These are phyloP conservation scores for Spongilla lacustris DNA, from an alignment of 37 sponge, comb jelly and placozoan genomes.

Conservation along the genomic window DNA sequence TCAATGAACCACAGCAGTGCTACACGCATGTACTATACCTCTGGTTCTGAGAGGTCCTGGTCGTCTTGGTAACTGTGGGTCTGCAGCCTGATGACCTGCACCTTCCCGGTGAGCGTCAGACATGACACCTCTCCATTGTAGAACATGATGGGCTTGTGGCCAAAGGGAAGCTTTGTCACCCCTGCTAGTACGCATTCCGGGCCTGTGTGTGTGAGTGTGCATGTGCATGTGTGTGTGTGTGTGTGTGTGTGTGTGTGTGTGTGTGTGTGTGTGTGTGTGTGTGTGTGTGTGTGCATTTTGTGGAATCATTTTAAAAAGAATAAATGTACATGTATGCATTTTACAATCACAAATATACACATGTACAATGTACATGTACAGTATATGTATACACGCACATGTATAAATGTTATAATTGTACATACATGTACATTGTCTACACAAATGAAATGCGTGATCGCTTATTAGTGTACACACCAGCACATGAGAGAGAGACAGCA, in stretches of 20 bases:
- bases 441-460: no score
- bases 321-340: not conserved
- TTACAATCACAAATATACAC: not conserved
- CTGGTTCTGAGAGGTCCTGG: constrained; percentile 64
- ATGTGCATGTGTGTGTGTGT: no score
- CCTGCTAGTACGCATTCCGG: constrained; percentile 71
- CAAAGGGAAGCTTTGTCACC: constrained; percentile 88
- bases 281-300: no score
- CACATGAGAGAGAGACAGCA: no score
- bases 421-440: not conserved
- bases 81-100: constrained; percentile 50
- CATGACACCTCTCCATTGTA: constrained; percentile 94
- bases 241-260: no score
- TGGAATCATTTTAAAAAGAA: no score
- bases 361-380: no score
- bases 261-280: no score
- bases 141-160: constrained; percentile 87
- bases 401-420: not conserved
- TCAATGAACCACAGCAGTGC: not conserved
- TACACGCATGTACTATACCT: constrained; percentile 22
- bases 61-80: constrained; percentile 76
- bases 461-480: no score
- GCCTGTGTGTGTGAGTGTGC: constrained; percentile 28
- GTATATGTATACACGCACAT: not conserved
- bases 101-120: constrained; percentile 84